phyloP scores from a whole-genome alignment of 2,113 vertebrate genomes.

The Xerus inauris region DNA sequence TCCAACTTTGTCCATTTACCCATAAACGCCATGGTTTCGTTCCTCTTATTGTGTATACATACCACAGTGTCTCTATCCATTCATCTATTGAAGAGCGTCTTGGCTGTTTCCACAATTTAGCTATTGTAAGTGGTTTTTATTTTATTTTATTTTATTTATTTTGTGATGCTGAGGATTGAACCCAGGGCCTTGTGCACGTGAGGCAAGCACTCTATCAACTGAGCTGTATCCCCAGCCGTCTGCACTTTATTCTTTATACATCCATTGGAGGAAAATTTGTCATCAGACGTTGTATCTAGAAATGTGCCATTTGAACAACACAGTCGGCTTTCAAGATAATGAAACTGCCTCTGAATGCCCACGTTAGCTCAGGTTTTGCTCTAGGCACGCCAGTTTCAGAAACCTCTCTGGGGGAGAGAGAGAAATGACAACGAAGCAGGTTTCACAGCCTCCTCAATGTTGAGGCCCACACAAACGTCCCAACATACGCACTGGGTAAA shows the following conservation, averaged over 20 bases:
- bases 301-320: neutral
- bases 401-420: neutral
- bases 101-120: too few species aligned
- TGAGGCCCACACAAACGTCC: neutral
- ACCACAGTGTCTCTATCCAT: too few species aligned
- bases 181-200: too few species aligned
- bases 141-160: too few species aligned
- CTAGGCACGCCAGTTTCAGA: neutral
- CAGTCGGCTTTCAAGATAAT: neutral
- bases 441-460: neutral
- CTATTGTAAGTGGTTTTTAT: too few species aligned
- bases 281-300: neutral
- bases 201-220: too few species aligned
- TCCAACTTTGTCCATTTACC: too few species aligned
- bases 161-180: too few species aligned
- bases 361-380: neutral
- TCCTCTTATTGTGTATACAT: too few species aligned
- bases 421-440: neutral
- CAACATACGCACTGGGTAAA: neutral
- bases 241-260: neutral
- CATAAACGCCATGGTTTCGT: too few species aligned
- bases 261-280: neutral
- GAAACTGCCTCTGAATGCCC: neutral
- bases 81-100: too few species aligned
- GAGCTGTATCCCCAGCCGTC: too few species aligned